Percentiles rank a stretch among this genome's conserved stretches.
These are phyloP conservation scores for Trachelipus rathkii DNA, from an alignment of 1,140 invertebrate species.

Conservation along the genomic window DNA sequence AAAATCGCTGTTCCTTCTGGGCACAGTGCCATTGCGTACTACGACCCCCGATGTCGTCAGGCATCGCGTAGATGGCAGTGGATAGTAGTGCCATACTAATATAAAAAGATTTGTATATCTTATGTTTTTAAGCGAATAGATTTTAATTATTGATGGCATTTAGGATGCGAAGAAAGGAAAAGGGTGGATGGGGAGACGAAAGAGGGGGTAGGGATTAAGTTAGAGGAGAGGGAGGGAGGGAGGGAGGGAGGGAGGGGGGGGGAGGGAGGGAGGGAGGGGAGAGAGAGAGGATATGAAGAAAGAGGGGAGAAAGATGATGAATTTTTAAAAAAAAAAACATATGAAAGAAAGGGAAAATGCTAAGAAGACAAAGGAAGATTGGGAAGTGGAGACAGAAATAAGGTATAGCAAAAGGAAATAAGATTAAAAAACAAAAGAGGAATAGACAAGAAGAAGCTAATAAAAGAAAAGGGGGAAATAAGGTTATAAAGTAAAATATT, in stretches of 20 bases:
- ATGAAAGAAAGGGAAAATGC: background rate
- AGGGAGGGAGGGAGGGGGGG: background rate
- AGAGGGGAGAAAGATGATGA: background rate
- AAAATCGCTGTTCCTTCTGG: background rate
- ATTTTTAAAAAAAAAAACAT: background rate
- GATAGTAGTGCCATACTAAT: background rate
- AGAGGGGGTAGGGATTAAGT: background rate
- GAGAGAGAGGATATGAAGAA: background rate
- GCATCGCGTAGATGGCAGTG: background rate
- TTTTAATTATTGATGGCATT: background rate
- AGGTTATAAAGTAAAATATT: too few relatives aligned
- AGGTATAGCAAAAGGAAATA: too few relatives aligned
- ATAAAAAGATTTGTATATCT: background rate
- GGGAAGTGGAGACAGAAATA: too few relatives aligned
- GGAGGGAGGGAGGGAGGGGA: background rate
- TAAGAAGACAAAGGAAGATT: too few relatives aligned
- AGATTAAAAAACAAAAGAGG: too few relatives aligned
- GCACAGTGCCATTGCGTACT: constrained; percentile 10
- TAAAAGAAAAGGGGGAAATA: too few relatives aligned
- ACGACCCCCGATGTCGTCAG: constrained; percentile 6
- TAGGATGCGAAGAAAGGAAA: background rate
- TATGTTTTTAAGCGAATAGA: constrained; percentile 2
- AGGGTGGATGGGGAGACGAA: background rate
- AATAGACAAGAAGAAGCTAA: too few relatives aligned
- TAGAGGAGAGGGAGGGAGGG: background rate